Base-by-base conservation (phyloP, 2,888 invertebrate species). In the Drosophila robusta region DNA sequence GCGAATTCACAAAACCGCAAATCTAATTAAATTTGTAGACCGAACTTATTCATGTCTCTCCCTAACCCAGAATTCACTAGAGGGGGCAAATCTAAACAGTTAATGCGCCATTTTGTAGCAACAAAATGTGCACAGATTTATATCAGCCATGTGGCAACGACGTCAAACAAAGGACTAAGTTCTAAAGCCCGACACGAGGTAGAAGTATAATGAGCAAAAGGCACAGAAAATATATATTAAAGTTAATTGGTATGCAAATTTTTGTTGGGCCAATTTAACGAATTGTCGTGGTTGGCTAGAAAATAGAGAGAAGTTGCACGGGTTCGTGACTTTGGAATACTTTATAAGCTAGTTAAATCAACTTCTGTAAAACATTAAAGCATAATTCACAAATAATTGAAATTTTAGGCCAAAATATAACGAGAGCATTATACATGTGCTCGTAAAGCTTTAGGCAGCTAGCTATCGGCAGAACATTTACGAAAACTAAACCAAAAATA, bases 241-340 rank as follows among this genome's bases (percentile, higher is more conserved):
- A 80, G 46, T 80, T 86, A 86, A 82, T 82, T 80, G 86, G 72
- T 80, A 82, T 82, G 86, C 69, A 82, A 82, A 85, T 85, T 79
- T 68, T 57, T 50, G 44, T 39, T n/a, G 26, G 68, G 54, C 71
- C 71, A 82, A 76, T 81, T 79, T 70, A 49, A 51, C 47, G 32
- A 63, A 62, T 61, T 47, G 45, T 14, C 36, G 58, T 52, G 36
- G 46, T 39, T 24, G 9, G 11, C 2, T 32, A 5, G 3, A 9
- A 54, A 45, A 16, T 34, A 39, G 45, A 24, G 24, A 34, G 24
- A 29, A 39, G 9, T 12, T 18, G 22, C 4, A 14, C 1, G 6
- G 6, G 14, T 16, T 42, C 39, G 14, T 16, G 49, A 55, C 45
- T 42, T 34, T 47, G 12, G 22, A 32, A 36, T 29, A 46, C 47